Evolutionary conservation across 2,797 vertebrate genomes (phyloP).

Genomic region (Fundulus diaphanus): DNA sequence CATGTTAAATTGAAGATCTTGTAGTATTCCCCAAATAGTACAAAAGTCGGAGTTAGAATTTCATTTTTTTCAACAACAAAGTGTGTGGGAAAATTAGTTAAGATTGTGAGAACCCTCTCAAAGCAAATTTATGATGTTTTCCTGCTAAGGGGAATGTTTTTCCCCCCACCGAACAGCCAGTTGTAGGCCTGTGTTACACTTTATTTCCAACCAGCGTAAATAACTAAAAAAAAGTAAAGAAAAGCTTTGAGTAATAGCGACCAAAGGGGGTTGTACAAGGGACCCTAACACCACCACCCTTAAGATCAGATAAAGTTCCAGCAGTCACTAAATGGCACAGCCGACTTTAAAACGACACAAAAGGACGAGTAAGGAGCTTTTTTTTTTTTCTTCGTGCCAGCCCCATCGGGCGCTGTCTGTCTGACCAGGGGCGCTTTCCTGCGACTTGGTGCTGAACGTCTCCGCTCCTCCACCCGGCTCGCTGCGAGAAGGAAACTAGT

Average conservation of each 20-base stretch:
- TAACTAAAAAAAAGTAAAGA: neutral
- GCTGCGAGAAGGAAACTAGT: slow-evolving; percentile 77
- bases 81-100: neutral
- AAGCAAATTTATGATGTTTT: neutral
- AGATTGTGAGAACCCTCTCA: neutral
- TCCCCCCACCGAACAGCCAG: neutral
- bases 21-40: neutral
- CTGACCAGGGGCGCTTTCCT: slow-evolving; percentile 84
- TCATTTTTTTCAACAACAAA: neutral
- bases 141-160: neutral
- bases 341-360: neutral
- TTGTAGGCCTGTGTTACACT: neutral
- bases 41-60: neutral
- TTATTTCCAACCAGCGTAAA: no score
- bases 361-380: slow-evolving; percentile 17
- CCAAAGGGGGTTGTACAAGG: neutral
- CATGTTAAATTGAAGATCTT: neutral
- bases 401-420: slow-evolving; percentile 31
- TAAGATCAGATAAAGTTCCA: neutral
- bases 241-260: slow-evolving; percentile 4
- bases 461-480: slow-evolving; percentile 71
- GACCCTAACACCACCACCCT: neutral
- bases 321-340: neutral
- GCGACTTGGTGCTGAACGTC: slow-evolving; percentile 85
- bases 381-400: neutral